Evolutionary conservation across 2,113 vertebrate species (phyloP).

Genomic region (Cottus gobio): DNA sequence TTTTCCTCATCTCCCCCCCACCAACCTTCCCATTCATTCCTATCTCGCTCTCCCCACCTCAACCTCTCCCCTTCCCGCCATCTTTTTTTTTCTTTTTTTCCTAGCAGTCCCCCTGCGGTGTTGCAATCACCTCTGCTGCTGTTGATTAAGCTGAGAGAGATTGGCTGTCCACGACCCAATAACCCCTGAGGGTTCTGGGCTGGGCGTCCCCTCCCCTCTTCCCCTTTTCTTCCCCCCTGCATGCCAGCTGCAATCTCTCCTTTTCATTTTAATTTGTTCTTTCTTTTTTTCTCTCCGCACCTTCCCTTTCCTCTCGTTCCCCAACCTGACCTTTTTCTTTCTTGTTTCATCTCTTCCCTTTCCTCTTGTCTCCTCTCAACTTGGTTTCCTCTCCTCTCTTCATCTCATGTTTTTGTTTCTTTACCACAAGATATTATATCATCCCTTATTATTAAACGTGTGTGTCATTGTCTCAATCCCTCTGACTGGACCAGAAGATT

Average conservation of each 20-base stretch:
- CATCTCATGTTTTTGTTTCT: background rate
- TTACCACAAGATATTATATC: background rate
- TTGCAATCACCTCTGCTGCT: slow-evolving; percentile 79
- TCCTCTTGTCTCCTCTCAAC: background rate
- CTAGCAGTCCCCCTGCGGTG: slow-evolving; percentile 69
- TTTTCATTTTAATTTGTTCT: slow-evolving; percentile 47
- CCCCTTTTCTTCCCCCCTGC: background rate
- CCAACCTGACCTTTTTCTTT: slow-evolving; percentile 19
- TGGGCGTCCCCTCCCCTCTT: slow-evolving; percentile 7
- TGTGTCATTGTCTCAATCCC: no score
- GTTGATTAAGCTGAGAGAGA: slow-evolving; percentile 83
- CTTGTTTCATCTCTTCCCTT: slow-evolving; percentile 9
- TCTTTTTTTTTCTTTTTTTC: slow-evolving; percentile 32
- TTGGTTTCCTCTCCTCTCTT: background rate
- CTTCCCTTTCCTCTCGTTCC: slow-evolving; percentile 16
- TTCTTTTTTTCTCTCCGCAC: slow-evolving; percentile 9
- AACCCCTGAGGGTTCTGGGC: slow-evolving; percentile 69
- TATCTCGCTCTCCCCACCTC: slow-evolving; percentile 24
- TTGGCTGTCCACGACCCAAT: slow-evolving; percentile 82
- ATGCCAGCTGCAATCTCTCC: slow-evolving; percentile 60
- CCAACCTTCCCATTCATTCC: slow-evolving; percentile 52
- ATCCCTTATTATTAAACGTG: background rate
- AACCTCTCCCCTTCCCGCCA: slow-evolving; percentile 19
- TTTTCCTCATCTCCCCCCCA: slow-evolving; percentile 46
- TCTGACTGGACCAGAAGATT: no score